Conservation (phyloP, 2,797 vertebrate species). For the Coracias cyanogaster region DNA sequence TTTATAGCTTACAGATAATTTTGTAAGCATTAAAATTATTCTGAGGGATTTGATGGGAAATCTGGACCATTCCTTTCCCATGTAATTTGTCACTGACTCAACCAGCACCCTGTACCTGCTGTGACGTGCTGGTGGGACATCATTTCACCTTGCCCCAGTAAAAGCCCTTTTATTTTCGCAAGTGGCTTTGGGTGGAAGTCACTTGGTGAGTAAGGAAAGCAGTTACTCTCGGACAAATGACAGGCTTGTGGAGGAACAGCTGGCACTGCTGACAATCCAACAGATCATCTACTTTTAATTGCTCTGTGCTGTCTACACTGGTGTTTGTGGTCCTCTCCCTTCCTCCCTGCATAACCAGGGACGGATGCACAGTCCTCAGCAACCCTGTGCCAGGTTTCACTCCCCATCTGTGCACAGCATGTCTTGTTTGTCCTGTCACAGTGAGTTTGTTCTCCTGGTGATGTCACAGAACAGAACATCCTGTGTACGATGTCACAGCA, state of each 20-base stretch:
- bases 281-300: not conserved
- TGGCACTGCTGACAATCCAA: not conserved
- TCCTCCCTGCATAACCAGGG: not conserved
- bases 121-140: not conserved
- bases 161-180: not conserved
- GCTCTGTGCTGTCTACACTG: not conserved
- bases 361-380: not conserved
- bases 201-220: not conserved
- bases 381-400: not conserved
- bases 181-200: not conserved
- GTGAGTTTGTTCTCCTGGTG: not conserved
- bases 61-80: not conserved
- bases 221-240: not conserved
- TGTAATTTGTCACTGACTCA: not conserved
- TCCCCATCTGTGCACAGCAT: not conserved
- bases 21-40: slow-evolving; percentile 16
- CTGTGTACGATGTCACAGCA: not conserved
- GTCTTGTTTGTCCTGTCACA: not conserved
- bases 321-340: not conserved
- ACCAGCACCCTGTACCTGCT: not conserved
- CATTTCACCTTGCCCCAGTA: not conserved
- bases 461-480: not conserved
- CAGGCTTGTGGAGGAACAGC: not conserved
- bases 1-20: slow-evolving; percentile 7
- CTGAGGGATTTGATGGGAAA: not conserved